phyloP scores from a whole-genome alignment of 1,140 invertebrate species.

The Lithobius niger region DNA sequence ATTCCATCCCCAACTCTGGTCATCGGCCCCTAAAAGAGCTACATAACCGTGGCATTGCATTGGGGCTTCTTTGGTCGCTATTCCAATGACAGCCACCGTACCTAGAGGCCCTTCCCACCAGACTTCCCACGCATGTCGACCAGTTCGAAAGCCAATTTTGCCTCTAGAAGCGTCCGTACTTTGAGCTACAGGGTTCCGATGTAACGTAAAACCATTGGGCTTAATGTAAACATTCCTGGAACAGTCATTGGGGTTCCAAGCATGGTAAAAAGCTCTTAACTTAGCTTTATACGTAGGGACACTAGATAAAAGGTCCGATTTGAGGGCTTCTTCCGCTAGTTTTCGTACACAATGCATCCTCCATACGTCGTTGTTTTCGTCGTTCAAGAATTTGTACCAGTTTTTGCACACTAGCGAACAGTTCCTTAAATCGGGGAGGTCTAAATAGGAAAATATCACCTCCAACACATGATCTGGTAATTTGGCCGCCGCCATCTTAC shows the following conservation, averaged over 20 bases:
- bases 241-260: slow-evolving; percentile 95
- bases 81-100: slow-evolving; percentile 86
- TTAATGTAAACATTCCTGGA: slow-evolving; percentile 95
- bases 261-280: slow-evolving; percentile 82
- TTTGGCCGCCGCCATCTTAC: slow-evolving; percentile 26
- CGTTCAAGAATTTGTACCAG: slow-evolving; percentile 79
- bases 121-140: slow-evolving; percentile 95
- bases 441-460: slow-evolving; percentile 84
- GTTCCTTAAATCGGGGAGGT: slow-evolving; percentile 66
- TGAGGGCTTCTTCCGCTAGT: slow-evolving; percentile 77
- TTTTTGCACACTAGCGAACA: slow-evolving; percentile 87
- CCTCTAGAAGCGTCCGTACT: slow-evolving; percentile 92
- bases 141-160: slow-evolving; percentile 82
- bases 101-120: slow-evolving; percentile 97
- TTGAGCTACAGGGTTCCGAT: slow-evolving; percentile 95
- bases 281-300: slow-evolving; percentile 87
- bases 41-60: slow-evolving; percentile 86
- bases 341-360: slow-evolving; percentile 73
- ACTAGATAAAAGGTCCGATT: slow-evolving; percentile 79
- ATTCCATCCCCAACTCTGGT: slow-evolving; percentile 99
- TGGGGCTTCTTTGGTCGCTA: slow-evolving; percentile 86
- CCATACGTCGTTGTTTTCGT: slow-evolving; percentile 95
- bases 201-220: slow-evolving; percentile 91
- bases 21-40: slow-evolving; percentile 82
- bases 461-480: slow-evolving; percentile 72